Percentiles rank a stretch among this genome's conserved stretches.
Evolutionary conservation across 2,888 invertebrate genomes (phyloP).

Genomic region (Pterostichus niger): DNA sequence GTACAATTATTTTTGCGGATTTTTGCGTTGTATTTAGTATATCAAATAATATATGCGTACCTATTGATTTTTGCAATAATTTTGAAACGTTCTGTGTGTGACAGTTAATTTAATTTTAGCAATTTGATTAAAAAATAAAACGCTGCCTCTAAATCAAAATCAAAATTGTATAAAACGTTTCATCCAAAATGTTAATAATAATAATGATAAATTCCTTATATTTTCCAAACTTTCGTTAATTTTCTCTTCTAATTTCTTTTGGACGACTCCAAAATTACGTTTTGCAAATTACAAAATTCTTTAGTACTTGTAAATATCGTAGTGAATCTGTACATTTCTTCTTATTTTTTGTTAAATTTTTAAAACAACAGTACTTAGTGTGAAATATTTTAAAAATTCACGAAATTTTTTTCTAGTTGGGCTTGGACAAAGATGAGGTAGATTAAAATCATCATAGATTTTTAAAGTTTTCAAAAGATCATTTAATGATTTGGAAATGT

Average conservation of each 20-base stretch:
- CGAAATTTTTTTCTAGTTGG: slow-evolving; percentile 83
- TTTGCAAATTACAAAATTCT: background rate
- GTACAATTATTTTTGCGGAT: too few species aligned
- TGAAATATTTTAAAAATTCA: slow-evolving; percentile 65
- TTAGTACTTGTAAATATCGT: slow-evolving; percentile 28
- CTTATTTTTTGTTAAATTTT: slow-evolving; percentile 8
- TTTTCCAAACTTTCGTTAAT: background rate
- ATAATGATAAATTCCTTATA: background rate
- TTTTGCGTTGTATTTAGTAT: too few species aligned
- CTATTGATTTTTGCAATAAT: too few species aligned
- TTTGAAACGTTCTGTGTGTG: too few species aligned
- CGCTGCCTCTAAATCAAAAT: too few species aligned
- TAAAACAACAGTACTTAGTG: background rate
- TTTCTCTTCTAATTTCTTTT: slow-evolving; percentile 1
- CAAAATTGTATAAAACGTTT: background rate
- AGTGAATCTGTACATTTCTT: slow-evolving; percentile 15
- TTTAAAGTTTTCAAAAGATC: slow-evolving; percentile 64
- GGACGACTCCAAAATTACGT: slow-evolving; percentile 51
- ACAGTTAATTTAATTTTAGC: too few species aligned
- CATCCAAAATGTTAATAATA: background rate
- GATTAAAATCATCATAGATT: slow-evolving; percentile 69
- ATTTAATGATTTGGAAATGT: slow-evolving; percentile 51
- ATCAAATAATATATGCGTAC: too few species aligned
- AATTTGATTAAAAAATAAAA: too few species aligned
- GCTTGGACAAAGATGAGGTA: slow-evolving; percentile 96